Conservation (phyloP, 2,113 vertebrate genomes). For the Madoqua kirkii region DNA sequence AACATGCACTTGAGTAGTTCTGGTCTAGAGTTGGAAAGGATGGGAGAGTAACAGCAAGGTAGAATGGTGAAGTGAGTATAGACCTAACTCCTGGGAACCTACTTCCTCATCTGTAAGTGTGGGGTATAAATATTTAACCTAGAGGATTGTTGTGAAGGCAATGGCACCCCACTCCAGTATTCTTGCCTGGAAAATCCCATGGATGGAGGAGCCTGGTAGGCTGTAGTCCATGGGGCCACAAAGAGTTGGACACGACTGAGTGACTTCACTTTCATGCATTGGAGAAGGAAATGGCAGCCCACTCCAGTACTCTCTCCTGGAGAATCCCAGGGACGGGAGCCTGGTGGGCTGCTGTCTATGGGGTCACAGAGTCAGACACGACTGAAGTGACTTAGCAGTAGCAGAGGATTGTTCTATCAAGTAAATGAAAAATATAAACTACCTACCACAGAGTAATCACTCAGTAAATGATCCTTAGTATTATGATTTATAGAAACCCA, state of each 20-base stretch:
- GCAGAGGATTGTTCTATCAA: neutral
- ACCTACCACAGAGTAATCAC: neutral
- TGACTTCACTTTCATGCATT: too few relatives aligned
- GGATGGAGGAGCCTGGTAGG: too few relatives aligned
- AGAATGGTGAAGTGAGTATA: neutral
- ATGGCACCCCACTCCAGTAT: too few relatives aligned
- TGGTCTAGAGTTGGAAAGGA: neutral
- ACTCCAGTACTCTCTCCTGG: too few relatives aligned
- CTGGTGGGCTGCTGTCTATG: too few relatives aligned
- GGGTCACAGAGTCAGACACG: too few relatives aligned
- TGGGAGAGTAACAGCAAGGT: neutral
- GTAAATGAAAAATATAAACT: neutral
- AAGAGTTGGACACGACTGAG: too few relatives aligned
- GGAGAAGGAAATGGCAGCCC: too few relatives aligned
- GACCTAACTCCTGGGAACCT: neutral
- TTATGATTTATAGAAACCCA: neutral
- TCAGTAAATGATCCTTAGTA: neutral
- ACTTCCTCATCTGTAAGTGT: neutral
- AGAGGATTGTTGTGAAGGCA: neutral
- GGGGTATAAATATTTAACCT: neutral
- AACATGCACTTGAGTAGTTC: neutral
- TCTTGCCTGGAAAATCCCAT: too few relatives aligned
- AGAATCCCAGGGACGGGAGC: too few relatives aligned
- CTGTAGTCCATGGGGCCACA: fast-evolving
- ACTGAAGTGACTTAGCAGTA: too few relatives aligned